Conservation (phyloP, 1,140 invertebrate genomes). For the Eufriesea mexicana region DNA sequence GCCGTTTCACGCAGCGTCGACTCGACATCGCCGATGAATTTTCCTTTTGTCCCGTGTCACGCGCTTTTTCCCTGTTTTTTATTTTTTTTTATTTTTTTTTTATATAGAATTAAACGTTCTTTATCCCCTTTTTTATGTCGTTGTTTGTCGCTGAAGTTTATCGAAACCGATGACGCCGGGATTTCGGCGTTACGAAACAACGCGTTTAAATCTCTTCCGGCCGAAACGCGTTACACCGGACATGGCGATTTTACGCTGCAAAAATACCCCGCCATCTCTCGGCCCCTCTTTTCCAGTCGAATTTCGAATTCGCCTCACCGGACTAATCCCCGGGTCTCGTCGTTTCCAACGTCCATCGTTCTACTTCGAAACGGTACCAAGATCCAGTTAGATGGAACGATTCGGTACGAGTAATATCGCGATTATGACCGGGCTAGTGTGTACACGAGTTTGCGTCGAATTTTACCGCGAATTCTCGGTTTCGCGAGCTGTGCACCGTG, state of each 20-base stretch:
- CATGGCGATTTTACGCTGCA: neutral
- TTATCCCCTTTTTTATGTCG: no score
- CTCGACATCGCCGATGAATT: neutral
- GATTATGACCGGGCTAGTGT: neutral
- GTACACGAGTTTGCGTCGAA: constrained; percentile 9
- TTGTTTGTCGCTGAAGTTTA: neutral
- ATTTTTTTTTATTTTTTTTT: neutral
- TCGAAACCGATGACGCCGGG: neutral
- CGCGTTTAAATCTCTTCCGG: neutral
- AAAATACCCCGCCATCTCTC: no score
- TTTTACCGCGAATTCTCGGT: constrained; percentile 25
- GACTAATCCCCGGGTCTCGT: no score
- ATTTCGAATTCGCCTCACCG: neutral
- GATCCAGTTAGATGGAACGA: neutral
- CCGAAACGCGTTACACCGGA: neutral
- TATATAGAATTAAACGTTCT: neutral
- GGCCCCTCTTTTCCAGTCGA: neutral
- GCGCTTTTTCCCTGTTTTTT: no score
- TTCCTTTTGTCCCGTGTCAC: neutral
- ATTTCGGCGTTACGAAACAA: neutral
- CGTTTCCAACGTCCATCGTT: neutral
- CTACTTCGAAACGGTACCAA: neutral
- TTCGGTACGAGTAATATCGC: constrained; percentile 2
- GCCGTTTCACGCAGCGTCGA: neutral
- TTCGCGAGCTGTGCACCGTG: neutral